These are phyloP conservation scores for Tiliacea citrago DNA, from an alignment of 2,888 invertebrate species.

Conservation along the genomic window DNA sequence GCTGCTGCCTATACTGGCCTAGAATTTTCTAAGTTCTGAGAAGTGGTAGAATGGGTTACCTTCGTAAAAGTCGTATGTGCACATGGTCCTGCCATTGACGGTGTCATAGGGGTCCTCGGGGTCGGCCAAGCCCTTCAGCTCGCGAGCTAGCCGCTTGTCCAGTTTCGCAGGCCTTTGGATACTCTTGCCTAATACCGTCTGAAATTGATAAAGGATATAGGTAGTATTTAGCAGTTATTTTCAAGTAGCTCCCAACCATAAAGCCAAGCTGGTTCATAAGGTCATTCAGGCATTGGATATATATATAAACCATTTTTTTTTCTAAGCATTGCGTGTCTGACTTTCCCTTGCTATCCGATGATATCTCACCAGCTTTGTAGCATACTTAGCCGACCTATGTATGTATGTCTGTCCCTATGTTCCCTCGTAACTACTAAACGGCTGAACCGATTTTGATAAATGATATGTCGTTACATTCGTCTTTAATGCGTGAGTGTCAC, in stretches of 20 bases:
- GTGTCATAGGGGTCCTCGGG: slow-evolving; percentile 96
- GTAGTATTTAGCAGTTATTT: neutral
- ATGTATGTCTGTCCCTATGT: no score
- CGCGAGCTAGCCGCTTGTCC: slow-evolving; percentile 95
- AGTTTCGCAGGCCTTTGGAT: slow-evolving; percentile 95
- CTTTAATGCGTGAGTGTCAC: no score
- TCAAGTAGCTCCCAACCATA: neutral
- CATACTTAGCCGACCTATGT: no score
- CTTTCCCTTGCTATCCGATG: neutral
- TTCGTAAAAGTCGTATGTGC: slow-evolving; percentile 99
- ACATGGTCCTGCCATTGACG: slow-evolving; percentile 97
- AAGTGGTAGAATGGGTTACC: slow-evolving; percentile 86
- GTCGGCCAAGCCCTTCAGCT: slow-evolving; percentile 94
- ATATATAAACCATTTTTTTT: neutral
- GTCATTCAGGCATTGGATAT: neutral
- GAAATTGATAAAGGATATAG: slow-evolving; percentile 65
- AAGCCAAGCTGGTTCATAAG: no score
- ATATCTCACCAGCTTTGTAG: neutral
- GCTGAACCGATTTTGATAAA: no score
- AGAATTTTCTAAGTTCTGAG: neutral
- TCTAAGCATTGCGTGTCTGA: neutral
- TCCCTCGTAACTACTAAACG: no score
- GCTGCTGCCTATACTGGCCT: neutral
- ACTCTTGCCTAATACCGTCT: slow-evolving; percentile 96
- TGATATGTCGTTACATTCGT: no score